Percentiles rank a stretch among this genome's conserved stretches.
Conservation (phyloP, 2,113 vertebrate genomes). For the Eleginops maclovinus region DNA sequence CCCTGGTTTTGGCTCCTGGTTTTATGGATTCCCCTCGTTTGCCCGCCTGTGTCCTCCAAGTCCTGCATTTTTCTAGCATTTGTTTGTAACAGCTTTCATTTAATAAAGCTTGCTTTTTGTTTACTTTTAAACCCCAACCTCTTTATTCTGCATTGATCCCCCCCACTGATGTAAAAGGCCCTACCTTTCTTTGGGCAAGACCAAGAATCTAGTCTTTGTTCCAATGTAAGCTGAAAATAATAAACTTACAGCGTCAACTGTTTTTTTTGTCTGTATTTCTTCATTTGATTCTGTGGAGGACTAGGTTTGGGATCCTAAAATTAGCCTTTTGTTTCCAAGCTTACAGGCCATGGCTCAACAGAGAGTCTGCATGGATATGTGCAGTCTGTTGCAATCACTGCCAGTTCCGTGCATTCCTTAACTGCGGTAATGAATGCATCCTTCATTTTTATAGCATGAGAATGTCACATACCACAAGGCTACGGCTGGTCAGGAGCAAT, state of each 20-base stretch:
- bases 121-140: no score
- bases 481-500: conserved; percentile 37
- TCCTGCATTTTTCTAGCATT: no score
- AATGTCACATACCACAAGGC: conserved; percentile 55
- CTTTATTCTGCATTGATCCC: no score
- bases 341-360: conserved; percentile 18
- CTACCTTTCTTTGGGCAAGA: background rate
- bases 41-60: no score
- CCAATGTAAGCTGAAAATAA: background rate
- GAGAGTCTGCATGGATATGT: background rate
- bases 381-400: conserved; percentile 23
- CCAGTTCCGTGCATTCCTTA: conserved; percentile 44
- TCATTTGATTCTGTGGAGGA: conserved; percentile 9
- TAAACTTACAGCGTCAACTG: background rate
- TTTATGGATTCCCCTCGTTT: no score
- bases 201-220: background rate
- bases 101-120: no score
- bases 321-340: conserved; percentile 27
- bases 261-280: conserved; percentile 13
- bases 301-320: conserved; percentile 12
- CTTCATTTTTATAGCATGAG: conserved; percentile 53
- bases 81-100: no score
- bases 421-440: conserved; percentile 46
- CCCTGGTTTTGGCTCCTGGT: no score
- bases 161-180: no score